Evolutionary conservation across 2,113 vertebrate genomes (phyloP), one percentile per base, ranked within the genome.

Genomic region (Macaca nemestrina): DNA sequence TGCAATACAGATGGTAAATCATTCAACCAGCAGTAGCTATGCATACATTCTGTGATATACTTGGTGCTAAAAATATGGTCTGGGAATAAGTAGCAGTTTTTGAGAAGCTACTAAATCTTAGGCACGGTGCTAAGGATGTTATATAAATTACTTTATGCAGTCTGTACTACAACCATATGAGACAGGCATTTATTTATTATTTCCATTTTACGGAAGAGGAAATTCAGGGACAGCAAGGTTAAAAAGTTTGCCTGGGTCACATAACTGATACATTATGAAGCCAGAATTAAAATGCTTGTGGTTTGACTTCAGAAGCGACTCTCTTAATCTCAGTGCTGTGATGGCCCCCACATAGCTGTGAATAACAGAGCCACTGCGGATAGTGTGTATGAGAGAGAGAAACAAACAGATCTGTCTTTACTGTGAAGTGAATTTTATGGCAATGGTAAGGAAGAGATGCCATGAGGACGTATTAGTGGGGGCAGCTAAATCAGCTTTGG

Each of bases 251-350:
- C 40, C 59, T 64, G 83, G 72, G 70, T 92, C 82, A 76, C 57
- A 9, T 43, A 70, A 16, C 40, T 90, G 80, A 67, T 96, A 76
- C 73, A 81, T 96, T 87, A 92, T 72, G 76, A 83, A 96, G 14
- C 43, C 22, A 57, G 23, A 32, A 72, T 92, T 93, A 88, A 91
- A 90, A 92, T 94, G 18, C 20, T 75, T 89, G 86, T 88, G 79
- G 86, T 92, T 96, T 95, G 61, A 93, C 55, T 59, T 95, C 38
- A 72, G 83, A 95, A 90, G 43, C 32, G 27, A 59, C 8, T 76
- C 73, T 96, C 73, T 79, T 40, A 64, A 43, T 85, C 78, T 35
- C 25, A 79, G 0, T 23, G 38, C 7, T 43, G 2, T 13, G 22
- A 9, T 93, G 40, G 50, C 35, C 93, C 18, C 57, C 61, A 79